Percentiles rank a stretch among this genome's conserved stretches.
Conservation (phyloP, 37 sponge, comb jelly and placozoan species). For the Mnemiopsis leidyi region DNA sequence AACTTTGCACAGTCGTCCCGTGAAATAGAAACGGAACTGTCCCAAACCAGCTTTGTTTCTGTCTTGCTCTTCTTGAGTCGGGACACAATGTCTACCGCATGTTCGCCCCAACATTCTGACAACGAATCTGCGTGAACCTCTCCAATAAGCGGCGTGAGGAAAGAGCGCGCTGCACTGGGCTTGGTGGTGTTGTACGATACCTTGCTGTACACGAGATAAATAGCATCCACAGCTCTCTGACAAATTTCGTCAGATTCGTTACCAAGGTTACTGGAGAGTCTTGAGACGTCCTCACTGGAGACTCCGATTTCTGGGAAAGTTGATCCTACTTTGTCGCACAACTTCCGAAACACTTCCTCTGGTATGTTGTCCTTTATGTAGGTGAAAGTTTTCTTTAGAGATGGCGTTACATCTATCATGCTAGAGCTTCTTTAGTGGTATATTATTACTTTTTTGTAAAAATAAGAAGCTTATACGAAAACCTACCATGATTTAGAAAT, state of each 20-base stretch:
- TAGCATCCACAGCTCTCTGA: neutral
- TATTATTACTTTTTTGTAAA: too few species aligned
- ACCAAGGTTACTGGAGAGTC: neutral
- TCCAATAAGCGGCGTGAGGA: neutral
- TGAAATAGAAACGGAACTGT: constrained; percentile 5
- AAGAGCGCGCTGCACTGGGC: constrained; percentile 30
- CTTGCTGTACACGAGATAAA: neutral
- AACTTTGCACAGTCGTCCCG: neutral
- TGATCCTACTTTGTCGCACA: neutral
- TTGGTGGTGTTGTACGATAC: neutral
- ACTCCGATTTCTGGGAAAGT: neutral
- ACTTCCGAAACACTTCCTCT: neutral
- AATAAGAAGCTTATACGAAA: too few species aligned
- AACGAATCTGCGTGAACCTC: neutral
- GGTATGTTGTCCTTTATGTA: neutral
- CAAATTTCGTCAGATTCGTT: neutral
- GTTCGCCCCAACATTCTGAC: neutral
- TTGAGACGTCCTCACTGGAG: neutral
- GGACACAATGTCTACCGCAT: neutral
- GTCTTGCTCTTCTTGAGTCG: neutral
- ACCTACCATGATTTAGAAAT: too few species aligned
- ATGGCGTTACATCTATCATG: constrained; percentile 1
- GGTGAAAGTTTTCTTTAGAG: neutral
- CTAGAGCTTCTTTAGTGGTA: too few species aligned
- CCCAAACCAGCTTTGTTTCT: neutral